Conservation (phyloP, 2,888 invertebrate species). For the Zelleria hepariella region DNA sequence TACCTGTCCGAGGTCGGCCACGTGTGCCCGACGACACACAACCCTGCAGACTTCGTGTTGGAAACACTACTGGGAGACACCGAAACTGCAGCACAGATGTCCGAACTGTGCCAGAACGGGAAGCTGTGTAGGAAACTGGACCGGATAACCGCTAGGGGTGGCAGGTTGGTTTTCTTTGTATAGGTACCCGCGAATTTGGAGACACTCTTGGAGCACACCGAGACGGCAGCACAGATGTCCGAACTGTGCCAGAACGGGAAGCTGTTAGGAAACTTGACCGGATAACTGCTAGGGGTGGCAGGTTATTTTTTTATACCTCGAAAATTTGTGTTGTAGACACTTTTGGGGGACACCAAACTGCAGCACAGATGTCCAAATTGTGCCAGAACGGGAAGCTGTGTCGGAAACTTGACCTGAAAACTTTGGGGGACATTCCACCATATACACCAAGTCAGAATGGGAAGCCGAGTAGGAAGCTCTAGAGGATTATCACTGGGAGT, state of each 20-base stretch:
- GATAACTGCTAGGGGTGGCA: constrained; percentile 42
- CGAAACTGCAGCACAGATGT: constrained; percentile 42
- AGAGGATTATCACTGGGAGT: constrained; percentile 42
- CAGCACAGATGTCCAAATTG: constrained; percentile 48
- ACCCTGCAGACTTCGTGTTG: constrained; percentile 82
- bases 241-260: constrained; percentile 59
- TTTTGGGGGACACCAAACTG: constrained; percentile 31
- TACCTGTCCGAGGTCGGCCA: constrained; percentile 76
- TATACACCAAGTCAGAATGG: constrained; percentile 51
- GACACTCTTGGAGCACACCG: constrained; percentile 34
- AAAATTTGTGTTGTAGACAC: constrained; percentile 64
- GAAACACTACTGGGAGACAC: constrained; percentile 40
- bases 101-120: constrained; percentile 56
- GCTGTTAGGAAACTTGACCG: constrained; percentile 43
- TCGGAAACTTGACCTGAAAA: constrained; percentile 44
- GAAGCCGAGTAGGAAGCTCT: constrained; percentile 44
- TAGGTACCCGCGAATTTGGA: no score
- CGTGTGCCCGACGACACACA: constrained; percentile 82
- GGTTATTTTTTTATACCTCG: no score
- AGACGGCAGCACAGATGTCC: constrained; percentile 43
- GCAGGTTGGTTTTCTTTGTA: constrained; percentile 49
- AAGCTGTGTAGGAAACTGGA: constrained; percentile 49
- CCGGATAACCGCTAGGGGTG: constrained; percentile 41
- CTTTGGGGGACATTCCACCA: constrained; percentile 37
- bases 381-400: constrained; percentile 57